These are phyloP conservation scores for Cryptus armator DNA, from an alignment of 2,888 invertebrate genomes.

Conservation along the genomic window DNA sequence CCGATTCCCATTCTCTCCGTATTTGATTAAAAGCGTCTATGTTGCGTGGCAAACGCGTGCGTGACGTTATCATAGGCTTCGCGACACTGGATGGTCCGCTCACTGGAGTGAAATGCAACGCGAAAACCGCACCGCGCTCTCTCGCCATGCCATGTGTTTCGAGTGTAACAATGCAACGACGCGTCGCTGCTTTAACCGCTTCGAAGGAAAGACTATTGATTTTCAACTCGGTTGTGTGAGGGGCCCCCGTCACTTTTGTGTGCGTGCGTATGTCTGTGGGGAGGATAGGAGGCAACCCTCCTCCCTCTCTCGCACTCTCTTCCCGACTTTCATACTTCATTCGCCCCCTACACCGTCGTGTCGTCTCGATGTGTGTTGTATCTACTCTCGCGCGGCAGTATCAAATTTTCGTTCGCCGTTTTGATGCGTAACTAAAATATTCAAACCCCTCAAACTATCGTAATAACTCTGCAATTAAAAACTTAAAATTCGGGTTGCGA, in stretches of 20 bases:
- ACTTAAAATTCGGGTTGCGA: not conserved
- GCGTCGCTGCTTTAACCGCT: constrained; percentile 60
- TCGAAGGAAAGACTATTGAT: constrained; percentile 64
- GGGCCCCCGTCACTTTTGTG: constrained; percentile 1
- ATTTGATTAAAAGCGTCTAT: not conserved
- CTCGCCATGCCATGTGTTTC: constrained; percentile 45
- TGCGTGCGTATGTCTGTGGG: not conserved
- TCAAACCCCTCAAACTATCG: not conserved
- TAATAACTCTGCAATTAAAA: not conserved
- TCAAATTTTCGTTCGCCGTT: constrained; percentile 19
- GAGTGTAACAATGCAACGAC: constrained; percentile 57
- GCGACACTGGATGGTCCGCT: constrained; percentile 14
- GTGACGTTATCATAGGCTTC: constrained; percentile 51
- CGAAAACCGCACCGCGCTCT: constrained; percentile 27
- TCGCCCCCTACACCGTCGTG: not conserved
- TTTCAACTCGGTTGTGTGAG: constrained; percentile 42
- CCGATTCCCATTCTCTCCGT: not conserved
- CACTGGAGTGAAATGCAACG: constrained; percentile 53
- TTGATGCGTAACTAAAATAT: constrained; percentile 1
- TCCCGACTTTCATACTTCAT: constrained; percentile 13
- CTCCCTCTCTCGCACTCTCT: constrained; percentile 31
- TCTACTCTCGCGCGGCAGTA: constrained; percentile 7
- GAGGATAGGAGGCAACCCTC: constrained; percentile 35
- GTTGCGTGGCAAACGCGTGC: not conserved
- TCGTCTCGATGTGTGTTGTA: constrained; percentile 29